Evolutionary conservation across 2,888 invertebrate species (phyloP).

Genomic region (Acronicta psi): DNA sequence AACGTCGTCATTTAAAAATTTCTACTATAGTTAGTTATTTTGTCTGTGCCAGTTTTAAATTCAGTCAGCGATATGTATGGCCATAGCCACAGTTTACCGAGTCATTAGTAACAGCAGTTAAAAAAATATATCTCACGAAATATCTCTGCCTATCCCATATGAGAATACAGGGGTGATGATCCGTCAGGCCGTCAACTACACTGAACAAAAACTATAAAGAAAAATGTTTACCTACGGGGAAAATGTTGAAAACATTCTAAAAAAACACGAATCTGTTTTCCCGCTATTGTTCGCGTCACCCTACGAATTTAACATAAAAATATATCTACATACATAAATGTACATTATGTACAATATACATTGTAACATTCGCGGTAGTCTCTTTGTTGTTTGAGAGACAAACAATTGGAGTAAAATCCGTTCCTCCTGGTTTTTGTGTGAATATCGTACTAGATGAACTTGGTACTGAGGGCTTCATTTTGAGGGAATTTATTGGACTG

Average conservation of each 20-base stretch:
- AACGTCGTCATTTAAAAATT: too few relatives aligned
- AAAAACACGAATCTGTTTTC: background rate
- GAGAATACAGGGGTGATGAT: too few relatives aligned
- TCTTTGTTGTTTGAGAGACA: slow-evolving; percentile 30
- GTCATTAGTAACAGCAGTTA: too few relatives aligned
- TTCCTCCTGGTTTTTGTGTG: slow-evolving; percentile 6
- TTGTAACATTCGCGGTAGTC: slow-evolving; percentile 8
- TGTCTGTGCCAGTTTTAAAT: too few relatives aligned
- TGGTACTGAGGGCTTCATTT: background rate
- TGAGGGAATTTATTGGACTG: background rate
- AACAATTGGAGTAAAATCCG: slow-evolving; percentile 30
- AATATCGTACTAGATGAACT: slow-evolving; percentile 10
- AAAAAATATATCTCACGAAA: too few relatives aligned
- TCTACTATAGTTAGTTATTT: too few relatives aligned
- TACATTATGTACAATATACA: background rate
- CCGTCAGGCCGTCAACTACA: background rate
- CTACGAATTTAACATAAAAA: slow-evolving; percentile 30
- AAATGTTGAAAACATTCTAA: slow-evolving; percentile 1
- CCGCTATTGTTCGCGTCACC: background rate
- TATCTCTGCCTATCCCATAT: too few relatives aligned
- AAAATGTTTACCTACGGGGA: too few relatives aligned
- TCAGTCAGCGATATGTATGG: too few relatives aligned
- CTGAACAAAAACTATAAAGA: background rate
- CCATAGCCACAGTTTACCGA: too few relatives aligned
- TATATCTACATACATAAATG: background rate